Evolutionary conservation across 2,888 invertebrate genomes (phyloP).

Genomic region (Meandrusa payeni): DNA sequence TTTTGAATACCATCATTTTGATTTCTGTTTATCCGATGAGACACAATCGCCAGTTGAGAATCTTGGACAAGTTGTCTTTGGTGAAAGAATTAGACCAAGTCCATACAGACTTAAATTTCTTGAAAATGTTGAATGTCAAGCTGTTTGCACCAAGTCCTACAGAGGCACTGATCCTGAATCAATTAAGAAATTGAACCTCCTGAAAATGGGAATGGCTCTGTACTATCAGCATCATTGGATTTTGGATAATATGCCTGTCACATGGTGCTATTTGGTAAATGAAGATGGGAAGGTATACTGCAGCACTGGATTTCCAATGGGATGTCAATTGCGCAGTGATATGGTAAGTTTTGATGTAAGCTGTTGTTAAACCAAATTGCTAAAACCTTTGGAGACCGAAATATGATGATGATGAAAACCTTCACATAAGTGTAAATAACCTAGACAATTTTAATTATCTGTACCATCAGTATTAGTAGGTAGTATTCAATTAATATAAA

Average conservation of each 20-base stretch:
- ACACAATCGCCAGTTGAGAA: slow-evolving; percentile 96
- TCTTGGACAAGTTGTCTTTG: slow-evolving; percentile 98
- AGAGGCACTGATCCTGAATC: slow-evolving; percentile 82
- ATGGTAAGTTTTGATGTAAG: slow-evolving; percentile 59
- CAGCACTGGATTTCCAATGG: slow-evolving; percentile 98
- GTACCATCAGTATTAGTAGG: no score
- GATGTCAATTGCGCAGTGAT: slow-evolving; percentile 89
- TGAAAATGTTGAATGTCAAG: slow-evolving; percentile 83
- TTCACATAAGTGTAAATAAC: no score
- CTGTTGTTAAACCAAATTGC: no score
- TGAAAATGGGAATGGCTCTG: slow-evolving; percentile 95
- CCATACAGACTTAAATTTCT: slow-evolving; percentile 94
- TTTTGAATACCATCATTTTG: slow-evolving; percentile 98
- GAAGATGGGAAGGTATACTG: slow-evolving; percentile 88
- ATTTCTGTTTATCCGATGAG: slow-evolving; percentile 92
- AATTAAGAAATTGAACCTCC: slow-evolving; percentile 86
- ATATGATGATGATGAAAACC: no score
- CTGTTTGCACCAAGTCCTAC: slow-evolving; percentile 86
- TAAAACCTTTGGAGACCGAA: no score
- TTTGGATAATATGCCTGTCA: slow-evolving; percentile 99
- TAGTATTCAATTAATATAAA: no score
- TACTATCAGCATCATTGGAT: slow-evolving; percentile 99
- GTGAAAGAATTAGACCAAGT: slow-evolving; percentile 98
- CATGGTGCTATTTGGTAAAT: slow-evolving; percentile 95
- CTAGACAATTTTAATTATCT: no score